Evolutionary conservation across 2,888 invertebrate genomes (phyloP).

Genomic region (Omphaloscelis lunosa): DNA sequence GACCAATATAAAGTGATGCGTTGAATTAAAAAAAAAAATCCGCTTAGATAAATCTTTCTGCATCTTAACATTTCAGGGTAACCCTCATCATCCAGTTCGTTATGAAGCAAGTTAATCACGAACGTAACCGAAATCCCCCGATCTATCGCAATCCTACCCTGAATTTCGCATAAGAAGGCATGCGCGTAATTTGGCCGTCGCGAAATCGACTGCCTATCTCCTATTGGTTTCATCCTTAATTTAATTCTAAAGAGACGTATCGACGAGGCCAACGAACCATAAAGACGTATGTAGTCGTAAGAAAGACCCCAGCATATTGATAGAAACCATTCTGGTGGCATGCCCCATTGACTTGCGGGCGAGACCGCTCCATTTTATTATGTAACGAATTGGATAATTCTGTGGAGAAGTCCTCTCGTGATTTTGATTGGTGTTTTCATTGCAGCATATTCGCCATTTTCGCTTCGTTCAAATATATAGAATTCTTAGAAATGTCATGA

Average conservation of each 20-base stretch:
- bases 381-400: constrained; percentile 70
- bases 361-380: constrained; percentile 74
- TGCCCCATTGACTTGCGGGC: constrained; percentile 80
- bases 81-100: constrained; percentile 50
- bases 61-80: constrained; percentile 15
- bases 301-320: constrained; percentile 80
- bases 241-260: constrained; percentile 87
- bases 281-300: constrained; percentile 85
- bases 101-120: constrained; percentile 62
- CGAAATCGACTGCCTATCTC: constrained; percentile 78
- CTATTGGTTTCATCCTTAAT: constrained; percentile 87
- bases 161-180: constrained; percentile 65
- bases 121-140: constrained; percentile 59
- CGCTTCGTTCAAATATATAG: not conserved
- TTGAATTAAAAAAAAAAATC: not conserved
- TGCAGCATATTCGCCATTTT: constrained; percentile 1
- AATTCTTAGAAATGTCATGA: not conserved
- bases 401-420: constrained; percentile 60
- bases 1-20: not conserved
- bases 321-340: constrained; percentile 79
- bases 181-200: constrained; percentile 76
- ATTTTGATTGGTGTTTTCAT: constrained; percentile 56
- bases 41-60: not conserved
- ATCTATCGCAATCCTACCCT: constrained; percentile 59
- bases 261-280: constrained; percentile 79